A percentile compares a stretch with the other conserved stretches of the same genome.
Evolutionary conservation across 2,888 invertebrate genomes (phyloP).

Genomic region (Acholoe squamosa): DNA sequence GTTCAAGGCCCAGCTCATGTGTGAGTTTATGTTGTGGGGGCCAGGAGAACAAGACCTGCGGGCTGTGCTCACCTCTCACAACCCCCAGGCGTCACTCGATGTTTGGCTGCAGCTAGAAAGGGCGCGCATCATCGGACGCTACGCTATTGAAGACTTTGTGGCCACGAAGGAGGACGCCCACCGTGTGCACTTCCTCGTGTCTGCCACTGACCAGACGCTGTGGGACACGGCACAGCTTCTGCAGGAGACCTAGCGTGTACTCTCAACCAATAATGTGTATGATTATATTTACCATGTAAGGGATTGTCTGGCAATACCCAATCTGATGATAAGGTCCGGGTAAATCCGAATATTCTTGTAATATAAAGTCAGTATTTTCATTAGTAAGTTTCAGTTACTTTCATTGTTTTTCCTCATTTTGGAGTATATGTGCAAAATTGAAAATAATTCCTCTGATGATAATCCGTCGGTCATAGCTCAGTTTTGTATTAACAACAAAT

Average conservation of each 20-base stretch:
- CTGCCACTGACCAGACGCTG: slow-evolving; percentile 43
- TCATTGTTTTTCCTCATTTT: too few relatives aligned
- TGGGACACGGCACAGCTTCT: slow-evolving; percentile 55
- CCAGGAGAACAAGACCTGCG: slow-evolving; percentile 45
- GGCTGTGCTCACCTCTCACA: slow-evolving; percentile 46
- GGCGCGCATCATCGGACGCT: slow-evolving; percentile 8
- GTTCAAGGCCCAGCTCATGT: slow-evolving; percentile 57
- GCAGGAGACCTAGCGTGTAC: not conserved
- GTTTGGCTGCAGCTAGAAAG: slow-evolving; percentile 49
- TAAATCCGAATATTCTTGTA: too few relatives aligned
- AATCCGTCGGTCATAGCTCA: too few relatives aligned
- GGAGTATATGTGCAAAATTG: too few relatives aligned
- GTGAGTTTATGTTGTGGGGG: slow-evolving; percentile 57
- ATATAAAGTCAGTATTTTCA: too few relatives aligned
- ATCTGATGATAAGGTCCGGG: too few relatives aligned
- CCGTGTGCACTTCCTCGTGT: slow-evolving; percentile 53
- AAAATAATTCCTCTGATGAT: too few relatives aligned
- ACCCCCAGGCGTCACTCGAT: slow-evolving; percentile 37
- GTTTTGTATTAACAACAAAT: too few relatives aligned
- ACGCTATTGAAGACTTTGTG: slow-evolving; percentile 51
- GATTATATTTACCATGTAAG: not conserved
- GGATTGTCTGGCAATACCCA: too few relatives aligned
- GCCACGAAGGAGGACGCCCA: slow-evolving; percentile 59
- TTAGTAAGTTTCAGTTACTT: too few relatives aligned
- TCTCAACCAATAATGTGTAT: not conserved